Evolutionary conservation across 2,797 vertebrate genomes (phyloP), one percentile per base, ranked within the genome.

Genomic region (Cynodonichthys magdalenae): DNA sequence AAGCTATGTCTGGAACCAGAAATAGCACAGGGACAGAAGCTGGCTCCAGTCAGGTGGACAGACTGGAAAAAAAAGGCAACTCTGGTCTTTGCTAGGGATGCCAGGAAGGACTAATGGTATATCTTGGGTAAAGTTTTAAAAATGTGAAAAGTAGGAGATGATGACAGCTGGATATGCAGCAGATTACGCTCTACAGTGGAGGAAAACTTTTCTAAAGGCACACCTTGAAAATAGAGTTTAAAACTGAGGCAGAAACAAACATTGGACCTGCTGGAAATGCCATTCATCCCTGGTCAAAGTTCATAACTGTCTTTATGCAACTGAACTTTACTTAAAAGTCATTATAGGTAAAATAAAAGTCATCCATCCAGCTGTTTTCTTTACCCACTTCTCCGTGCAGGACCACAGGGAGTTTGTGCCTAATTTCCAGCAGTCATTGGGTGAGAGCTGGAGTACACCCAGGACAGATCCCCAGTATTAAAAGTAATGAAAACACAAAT

Each of bases 11-110:
- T 89, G 78, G 63, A 53, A 69, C 44, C 27, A 63, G 74, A 66
- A 79, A 66, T 69, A 70, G 74, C 59, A 72, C 67, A 36, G 70
- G 73, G 66, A 73, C 66, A 69, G 60, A 68, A 51, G 72, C 64
- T 77, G 83, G 82, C 76, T 81, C 76, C 79, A 77, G 62, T 85
- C 79, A 85, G 79, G 77, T 82, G 74, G 82, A 77, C 58, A 55
- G 69, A 67, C 54, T 75, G 86, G 65, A 69, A 81, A 78, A 31
- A 59, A 51, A 75, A 59, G 59, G 54, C 77, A 55, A 72, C 47
- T 15, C 75, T 54, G 59, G 45, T 57, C 27, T 56, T 17, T 48
- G 50, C 58, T 34, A 55, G 56, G 55, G 61, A 71, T 67, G 82
- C 71, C 71, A 77, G 31, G 57, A 31, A 45, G 2, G 67, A 53